Evolutionary conservation across 2,888 invertebrate species (phyloP).

Genomic region (Eupithecia inturbata): DNA sequence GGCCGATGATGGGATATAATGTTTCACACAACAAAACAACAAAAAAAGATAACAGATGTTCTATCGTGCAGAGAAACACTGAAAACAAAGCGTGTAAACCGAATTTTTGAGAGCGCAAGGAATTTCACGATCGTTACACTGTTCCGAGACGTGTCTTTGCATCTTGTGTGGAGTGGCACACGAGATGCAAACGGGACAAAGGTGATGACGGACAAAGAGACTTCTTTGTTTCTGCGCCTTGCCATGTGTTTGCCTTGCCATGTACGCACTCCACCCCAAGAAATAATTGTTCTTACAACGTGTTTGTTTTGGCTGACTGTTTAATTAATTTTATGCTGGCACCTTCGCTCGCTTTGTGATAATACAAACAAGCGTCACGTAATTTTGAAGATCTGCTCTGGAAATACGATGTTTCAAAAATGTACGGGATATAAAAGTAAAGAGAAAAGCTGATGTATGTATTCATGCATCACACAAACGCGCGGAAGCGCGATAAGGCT

Average conservation of each 20-base stretch:
- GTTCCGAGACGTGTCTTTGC: conserved; percentile 15
- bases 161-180: no score
- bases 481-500: background rate
- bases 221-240: conserved; percentile 27
- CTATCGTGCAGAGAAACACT: background rate
- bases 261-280: conserved; percentile 26
- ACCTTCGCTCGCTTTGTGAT: background rate
- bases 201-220: conserved; percentile 38
- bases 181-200: conserved; percentile 36
- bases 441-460: background rate
- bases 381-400: background rate
- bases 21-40: conserved; percentile 1
- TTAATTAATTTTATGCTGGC: conserved; percentile 10
- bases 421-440: background rate
- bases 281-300: conserved; percentile 29
- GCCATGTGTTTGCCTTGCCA: background rate
- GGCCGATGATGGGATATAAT: background rate
- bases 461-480: background rate
- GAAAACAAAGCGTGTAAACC: conserved; percentile 4
- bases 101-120: conserved; percentile 16
- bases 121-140: conserved; percentile 14
- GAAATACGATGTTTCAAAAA: background rate
- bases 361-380: background rate
- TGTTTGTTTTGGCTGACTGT: conserved; percentile 7
- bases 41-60: background rate